Conservation (phyloP, 2,113 vertebrate genomes). For the Terrapene triunguis region DNA sequence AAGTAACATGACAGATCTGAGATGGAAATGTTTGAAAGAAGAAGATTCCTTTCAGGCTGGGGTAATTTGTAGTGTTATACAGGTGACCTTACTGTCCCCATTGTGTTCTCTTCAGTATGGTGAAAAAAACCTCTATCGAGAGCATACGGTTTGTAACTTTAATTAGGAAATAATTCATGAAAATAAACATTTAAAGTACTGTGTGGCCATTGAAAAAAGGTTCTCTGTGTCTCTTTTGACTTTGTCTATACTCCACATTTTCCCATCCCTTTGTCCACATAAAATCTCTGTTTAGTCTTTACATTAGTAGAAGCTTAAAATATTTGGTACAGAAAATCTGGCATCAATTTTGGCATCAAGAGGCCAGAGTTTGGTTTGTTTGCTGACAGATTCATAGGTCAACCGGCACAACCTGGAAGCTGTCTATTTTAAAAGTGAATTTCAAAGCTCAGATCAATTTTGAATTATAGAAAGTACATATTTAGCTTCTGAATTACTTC, state of each 20-base stretch:
- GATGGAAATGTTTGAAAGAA: slow-evolving; percentile 16
- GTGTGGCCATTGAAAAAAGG: neutral
- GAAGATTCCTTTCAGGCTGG: neutral
- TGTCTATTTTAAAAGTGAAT: neutral
- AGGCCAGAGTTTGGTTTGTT: neutral
- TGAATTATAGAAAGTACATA: neutral
- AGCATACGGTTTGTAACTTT: neutral
- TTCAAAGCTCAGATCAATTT: neutral
- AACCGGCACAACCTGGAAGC: neutral
- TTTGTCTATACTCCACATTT: slow-evolving; percentile 12
- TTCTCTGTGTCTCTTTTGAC: neutral
- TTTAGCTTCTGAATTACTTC: neutral
- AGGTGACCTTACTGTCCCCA: neutral
- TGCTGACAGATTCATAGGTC: neutral
- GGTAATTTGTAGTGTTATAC: rapidly evolving
- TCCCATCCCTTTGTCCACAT: neutral
- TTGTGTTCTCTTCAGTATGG: neutral
- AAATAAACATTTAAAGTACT: neutral
- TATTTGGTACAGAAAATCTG: neutral
- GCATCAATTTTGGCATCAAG: neutral
- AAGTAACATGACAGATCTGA: neutral
- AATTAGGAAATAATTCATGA: neutral
- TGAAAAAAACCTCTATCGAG: neutral
- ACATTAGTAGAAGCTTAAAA: neutral
- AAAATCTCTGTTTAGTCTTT: neutral